phyloP scores from a whole-genome alignment of 1,140 invertebrate species.

The Drosophila saltans region DNA sequence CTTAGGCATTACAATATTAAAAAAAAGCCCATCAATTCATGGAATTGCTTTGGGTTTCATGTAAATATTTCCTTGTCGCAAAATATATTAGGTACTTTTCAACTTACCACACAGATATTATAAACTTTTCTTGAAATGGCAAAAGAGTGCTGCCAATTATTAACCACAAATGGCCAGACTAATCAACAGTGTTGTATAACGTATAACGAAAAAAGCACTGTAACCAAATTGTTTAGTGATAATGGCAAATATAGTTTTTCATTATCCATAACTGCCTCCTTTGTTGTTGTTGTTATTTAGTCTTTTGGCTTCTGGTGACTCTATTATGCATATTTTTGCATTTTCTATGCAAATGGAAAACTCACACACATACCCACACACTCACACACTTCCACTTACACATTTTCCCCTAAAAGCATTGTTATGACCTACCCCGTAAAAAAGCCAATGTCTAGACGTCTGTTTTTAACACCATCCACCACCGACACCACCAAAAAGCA shows the following conservation, averaged over 20 bases:
- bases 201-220: too few species aligned
- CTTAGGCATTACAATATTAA: too few species aligned
- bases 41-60: too few species aligned
- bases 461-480: constrained; percentile 28
- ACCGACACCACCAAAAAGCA: constrained; percentile 25
- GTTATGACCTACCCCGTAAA: constrained; percentile 39
- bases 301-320: background rate
- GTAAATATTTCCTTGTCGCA: too few species aligned
- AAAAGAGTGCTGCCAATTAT: too few species aligned
- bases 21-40: too few species aligned
- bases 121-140: too few species aligned
- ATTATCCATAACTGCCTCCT: background rate
- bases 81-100: too few species aligned
- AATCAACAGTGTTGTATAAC: too few species aligned
- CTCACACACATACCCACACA: background rate
- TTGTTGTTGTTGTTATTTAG: background rate
- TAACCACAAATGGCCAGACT: too few species aligned
- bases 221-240: background rate
- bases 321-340: constrained; percentile 9
- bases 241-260: constrained; percentile 1
- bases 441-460: constrained; percentile 44
- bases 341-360: constrained; percentile 46
- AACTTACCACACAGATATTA: too few species aligned
- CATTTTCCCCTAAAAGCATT: constrained; percentile 49
- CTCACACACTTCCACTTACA: constrained; percentile 2